Percentiles rank a stretch among this genome's conserved stretches.
These are phyloP conservation scores for Drosophila testacea DNA, from an alignment of 2,888 invertebrate genomes.

Conservation along the genomic window DNA sequence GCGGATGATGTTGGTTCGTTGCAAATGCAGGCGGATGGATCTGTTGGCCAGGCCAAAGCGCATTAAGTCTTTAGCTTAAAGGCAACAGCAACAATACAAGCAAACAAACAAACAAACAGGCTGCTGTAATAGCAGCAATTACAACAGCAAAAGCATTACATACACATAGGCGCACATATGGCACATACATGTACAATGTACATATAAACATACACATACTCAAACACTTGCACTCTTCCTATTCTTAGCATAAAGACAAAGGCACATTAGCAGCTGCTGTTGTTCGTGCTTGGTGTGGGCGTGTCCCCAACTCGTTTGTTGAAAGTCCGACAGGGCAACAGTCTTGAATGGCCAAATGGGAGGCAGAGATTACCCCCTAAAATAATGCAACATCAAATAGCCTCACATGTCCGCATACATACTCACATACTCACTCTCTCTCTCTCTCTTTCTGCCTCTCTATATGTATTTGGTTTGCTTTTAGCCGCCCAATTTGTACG, in stretches of 20 bases:
- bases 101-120: conserved; percentile 55
- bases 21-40: conserved; percentile 5
- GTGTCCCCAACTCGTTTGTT: conserved; percentile 19
- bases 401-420: conserved; percentile 24
- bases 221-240: conserved; percentile 15
- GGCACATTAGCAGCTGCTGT: conserved; percentile 58
- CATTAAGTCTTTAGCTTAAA: conserved; percentile 78
- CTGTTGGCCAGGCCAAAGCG: conserved; percentile 59
- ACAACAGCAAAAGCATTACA: conserved; percentile 54
- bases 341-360: conserved; percentile 11
- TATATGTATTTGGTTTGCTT: conserved; percentile 17
- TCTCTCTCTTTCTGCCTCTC: not conserved
- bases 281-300: conserved; percentile 35
- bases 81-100: conserved; percentile 48
- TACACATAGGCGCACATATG: conserved; percentile 26
- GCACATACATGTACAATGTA: conserved; percentile 4
- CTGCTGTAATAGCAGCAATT: conserved; percentile 77
- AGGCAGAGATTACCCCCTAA: conserved; percentile 40
- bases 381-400: conserved; percentile 53
- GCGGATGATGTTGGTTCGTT: conserved; percentile 11
- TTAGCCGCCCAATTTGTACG: conserved; percentile 53
- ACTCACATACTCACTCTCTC: not conserved
- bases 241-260: conserved; percentile 50
- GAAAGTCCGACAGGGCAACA: conserved; percentile 25
- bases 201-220: conserved; percentile 1